A percentile compares a stretch with the other conserved stretches of the same genome.
Conservation (phyloP, 2,888 invertebrate genomes). For the Balanococcus diminutus region DNA sequence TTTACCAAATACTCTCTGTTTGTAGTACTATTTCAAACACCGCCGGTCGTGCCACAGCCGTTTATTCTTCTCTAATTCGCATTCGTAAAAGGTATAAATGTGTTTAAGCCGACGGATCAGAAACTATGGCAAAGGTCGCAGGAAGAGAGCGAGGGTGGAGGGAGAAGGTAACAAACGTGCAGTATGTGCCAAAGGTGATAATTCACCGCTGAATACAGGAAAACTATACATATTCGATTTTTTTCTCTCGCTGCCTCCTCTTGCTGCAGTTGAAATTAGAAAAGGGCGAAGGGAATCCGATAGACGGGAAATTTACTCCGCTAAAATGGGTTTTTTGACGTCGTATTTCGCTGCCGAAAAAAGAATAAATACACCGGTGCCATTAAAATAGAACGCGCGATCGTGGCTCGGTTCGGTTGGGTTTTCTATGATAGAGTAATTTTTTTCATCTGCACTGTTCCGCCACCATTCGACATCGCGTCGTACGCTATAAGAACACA, state of each 20-base stretch:
- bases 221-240: constrained; percentile 21
- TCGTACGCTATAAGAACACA: neutral
- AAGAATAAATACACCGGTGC: constrained; percentile 27
- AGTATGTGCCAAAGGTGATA: neutral
- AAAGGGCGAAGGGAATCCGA: neutral
- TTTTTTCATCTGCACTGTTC: neutral
- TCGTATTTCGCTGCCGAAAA: neutral
- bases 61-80: neutral
- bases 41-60: neutral
- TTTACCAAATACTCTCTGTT: neutral
- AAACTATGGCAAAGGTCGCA: neutral
- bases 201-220: neutral
- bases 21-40: neutral
- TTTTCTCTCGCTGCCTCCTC: neutral
- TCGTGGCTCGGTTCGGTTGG: neutral
- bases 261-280: neutral
- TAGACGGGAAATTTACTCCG: neutral
- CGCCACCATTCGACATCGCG: neutral
- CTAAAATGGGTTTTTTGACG: constrained; percentile 9
- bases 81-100: neutral
- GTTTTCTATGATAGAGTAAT: constrained; percentile 11
- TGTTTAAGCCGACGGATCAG: neutral
- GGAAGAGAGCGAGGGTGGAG: neutral
- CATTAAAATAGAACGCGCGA: constrained; percentile 27
- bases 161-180: neutral